Evolutionary conservation across 2,797 vertebrate species (phyloP).

Genomic region (Catostomus latipinnis): DNA sequence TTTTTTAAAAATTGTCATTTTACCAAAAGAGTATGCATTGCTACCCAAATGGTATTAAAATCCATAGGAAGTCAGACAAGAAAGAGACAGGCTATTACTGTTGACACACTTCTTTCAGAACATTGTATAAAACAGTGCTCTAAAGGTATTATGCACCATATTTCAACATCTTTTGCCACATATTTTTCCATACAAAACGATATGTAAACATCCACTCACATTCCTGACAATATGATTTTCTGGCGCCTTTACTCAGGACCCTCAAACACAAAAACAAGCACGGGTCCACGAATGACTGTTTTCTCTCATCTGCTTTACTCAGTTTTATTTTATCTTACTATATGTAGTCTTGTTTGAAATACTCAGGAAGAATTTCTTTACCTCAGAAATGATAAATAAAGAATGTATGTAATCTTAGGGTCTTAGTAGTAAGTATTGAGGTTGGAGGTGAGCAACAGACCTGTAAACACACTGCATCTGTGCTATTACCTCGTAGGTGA

Average conservation of each 20-base stretch:
- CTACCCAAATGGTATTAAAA: constrained; percentile 61
- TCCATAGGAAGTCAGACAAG: constrained; percentile 39
- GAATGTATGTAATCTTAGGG: constrained; percentile 83
- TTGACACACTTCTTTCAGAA: constrained; percentile 53
- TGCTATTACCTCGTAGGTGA: constrained; percentile 87
- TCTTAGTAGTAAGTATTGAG: constrained; percentile 71
- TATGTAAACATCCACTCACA: constrained; percentile 33
- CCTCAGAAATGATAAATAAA: constrained; percentile 86
- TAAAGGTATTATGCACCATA: neutral
- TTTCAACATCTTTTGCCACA: neutral
- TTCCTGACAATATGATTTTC: constrained; percentile 36
- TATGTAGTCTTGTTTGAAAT: constrained; percentile 85
- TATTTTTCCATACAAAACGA: constrained; percentile 6
- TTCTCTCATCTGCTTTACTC: constrained; percentile 69
- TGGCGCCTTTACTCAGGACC: constrained; percentile 37
- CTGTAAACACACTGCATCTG: constrained; percentile 77
- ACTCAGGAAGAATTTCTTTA: constrained; percentile 89
- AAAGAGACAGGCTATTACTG: constrained; percentile 42
- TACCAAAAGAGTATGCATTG: constrained; percentile 51
- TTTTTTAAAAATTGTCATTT: constrained; percentile 62
- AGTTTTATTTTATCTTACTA: constrained; percentile 68
- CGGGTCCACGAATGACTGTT: constrained; percentile 64
- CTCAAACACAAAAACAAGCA: constrained; percentile 56
- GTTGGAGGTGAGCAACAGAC: constrained; percentile 66
- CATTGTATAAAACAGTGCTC: constrained; percentile 40